Base-by-base conservation (phyloP, 2,888 invertebrate species). In the Epirrita christyi region DNA sequence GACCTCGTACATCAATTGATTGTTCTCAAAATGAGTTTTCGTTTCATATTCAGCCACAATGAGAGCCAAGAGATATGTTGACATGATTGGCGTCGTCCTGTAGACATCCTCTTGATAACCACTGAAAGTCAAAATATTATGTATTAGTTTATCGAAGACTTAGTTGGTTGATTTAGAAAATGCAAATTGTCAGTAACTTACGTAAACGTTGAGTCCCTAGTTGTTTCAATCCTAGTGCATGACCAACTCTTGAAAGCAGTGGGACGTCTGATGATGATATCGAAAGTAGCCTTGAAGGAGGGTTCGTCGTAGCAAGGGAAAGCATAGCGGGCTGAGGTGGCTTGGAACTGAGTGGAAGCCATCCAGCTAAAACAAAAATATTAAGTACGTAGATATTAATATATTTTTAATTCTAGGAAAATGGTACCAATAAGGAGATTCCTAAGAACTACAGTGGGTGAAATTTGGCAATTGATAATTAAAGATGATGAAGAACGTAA, bases 231-330 rank as follows among this genome's bases (percentile, higher is more conserved):
- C 88, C 93, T 94, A 61, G 95, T 96, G 46, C 94, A 94, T 50
- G 93, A 86, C 78, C 93, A 92, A 63, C 90, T 88, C 1, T 75
- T 83, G 77, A 87, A 91, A n/a, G 78, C 79, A 0, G 47, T 51
- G 0, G 93, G 92, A 36, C 94, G 93, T 34, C 93, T 93, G 63
- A 97, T 93, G 55, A 92, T 93, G 27, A 97, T 92, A 10, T 92
- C 85, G 65, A 97, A 97, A 6, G 92, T 94, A 0, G 97, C 96
- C 75, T 97, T 97, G 75, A 96, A 95, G n/a, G 94, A 93, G 0
- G 97, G 97, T 67, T 97, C 96, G 72, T 97, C 97, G 70, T 96
- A 96, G 70, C 96, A 95, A 21, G 97, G 97, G 79, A 97, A 96
- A 0, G 95, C 96, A 65, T 88, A 89, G 14, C 96, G 93, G 0